Evolutionary conservation across 2,113 vertebrate species (phyloP).

Genomic region (Myotis davidii): DNA sequence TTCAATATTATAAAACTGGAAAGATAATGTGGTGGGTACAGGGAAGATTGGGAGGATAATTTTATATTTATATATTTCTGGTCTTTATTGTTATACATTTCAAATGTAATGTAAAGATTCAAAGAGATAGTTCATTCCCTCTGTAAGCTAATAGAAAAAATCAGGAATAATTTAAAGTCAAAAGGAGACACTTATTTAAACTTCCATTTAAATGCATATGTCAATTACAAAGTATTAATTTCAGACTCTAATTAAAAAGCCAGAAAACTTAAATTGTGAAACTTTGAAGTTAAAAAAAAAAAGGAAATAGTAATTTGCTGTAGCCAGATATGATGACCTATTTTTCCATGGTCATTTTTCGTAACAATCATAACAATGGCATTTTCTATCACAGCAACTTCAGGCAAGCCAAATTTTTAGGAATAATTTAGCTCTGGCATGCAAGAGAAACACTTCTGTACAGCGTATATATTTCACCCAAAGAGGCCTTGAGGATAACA

Average conservation of each 20-base stretch:
- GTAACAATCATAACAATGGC: neutral
- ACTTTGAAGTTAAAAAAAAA: neutral
- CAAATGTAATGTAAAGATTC: neutral
- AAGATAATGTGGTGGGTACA: neutral
- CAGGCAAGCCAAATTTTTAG: neutral
- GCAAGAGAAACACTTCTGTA: neutral
- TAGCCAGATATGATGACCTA: neutral
- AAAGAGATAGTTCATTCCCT: neutral
- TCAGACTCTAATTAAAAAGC: neutral
- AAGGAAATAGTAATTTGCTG: neutral
- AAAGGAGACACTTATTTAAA: neutral
- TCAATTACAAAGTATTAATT: neutral
- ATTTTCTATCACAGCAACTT: slow-evolving; percentile 29
- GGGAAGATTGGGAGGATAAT: neutral
- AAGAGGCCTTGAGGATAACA: neutral
- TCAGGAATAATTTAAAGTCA: neutral
- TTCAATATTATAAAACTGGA: neutral
- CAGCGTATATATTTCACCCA: neutral
- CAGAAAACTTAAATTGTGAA: slow-evolving; percentile 15
- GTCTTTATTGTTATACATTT: neutral
- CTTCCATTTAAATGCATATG: neutral
- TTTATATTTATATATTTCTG: neutral
- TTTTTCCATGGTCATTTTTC: slow-evolving; percentile 50
- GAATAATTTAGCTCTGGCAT: neutral
- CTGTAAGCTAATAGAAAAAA: neutral